Evolutionary conservation across 2,888 invertebrate genomes (phyloP).

Genomic region (Agrochola circellaris): DNA sequence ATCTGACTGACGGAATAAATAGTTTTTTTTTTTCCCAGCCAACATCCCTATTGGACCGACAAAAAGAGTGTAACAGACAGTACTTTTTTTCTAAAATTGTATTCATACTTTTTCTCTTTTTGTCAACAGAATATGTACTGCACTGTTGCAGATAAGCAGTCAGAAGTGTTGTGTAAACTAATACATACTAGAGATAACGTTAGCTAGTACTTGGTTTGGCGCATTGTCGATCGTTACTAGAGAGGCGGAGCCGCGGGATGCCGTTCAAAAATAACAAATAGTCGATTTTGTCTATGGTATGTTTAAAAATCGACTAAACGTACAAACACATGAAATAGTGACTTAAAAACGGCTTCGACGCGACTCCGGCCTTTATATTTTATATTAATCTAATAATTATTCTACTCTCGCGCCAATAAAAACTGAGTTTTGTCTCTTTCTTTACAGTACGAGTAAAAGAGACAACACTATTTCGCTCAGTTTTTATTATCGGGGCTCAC

Average conservation of each 20-base stretch:
- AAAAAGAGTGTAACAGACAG: not conserved
- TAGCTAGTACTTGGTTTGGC: constrained; percentile 79
- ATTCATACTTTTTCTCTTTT: constrained; percentile 43
- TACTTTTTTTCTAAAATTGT: not conserved
- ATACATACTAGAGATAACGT: constrained; percentile 72
- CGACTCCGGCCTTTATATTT: constrained; percentile 58
- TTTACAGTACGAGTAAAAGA: constrained; percentile 30
- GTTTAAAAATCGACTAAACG: constrained; percentile 55
- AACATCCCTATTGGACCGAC: too few relatives aligned
- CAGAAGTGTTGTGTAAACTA: constrained; percentile 80
- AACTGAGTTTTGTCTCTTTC: constrained; percentile 42
- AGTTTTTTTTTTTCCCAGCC: too few relatives aligned
- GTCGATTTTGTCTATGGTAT: constrained; percentile 62
- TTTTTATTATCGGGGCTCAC: constrained; percentile 40
- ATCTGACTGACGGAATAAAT: too few relatives aligned
- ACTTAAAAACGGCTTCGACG: constrained; percentile 41
- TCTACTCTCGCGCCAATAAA: constrained; percentile 44
- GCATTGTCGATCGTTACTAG: constrained; percentile 80
- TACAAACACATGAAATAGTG: constrained; percentile 26
- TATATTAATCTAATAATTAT: constrained; percentile 58
- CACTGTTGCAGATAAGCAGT: constrained; percentile 75
- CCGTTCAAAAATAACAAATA: constrained; percentile 2
- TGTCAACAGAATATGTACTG: constrained; percentile 77
- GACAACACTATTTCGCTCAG: constrained; percentile 43
- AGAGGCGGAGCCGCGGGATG: constrained; percentile 53